Percentiles rank a stretch among this genome's conserved stretches.
These are phyloP conservation scores for Pseudochromis fuscus DNA, from an alignment of 2,797 vertebrate species.

Conservation along the genomic window DNA sequence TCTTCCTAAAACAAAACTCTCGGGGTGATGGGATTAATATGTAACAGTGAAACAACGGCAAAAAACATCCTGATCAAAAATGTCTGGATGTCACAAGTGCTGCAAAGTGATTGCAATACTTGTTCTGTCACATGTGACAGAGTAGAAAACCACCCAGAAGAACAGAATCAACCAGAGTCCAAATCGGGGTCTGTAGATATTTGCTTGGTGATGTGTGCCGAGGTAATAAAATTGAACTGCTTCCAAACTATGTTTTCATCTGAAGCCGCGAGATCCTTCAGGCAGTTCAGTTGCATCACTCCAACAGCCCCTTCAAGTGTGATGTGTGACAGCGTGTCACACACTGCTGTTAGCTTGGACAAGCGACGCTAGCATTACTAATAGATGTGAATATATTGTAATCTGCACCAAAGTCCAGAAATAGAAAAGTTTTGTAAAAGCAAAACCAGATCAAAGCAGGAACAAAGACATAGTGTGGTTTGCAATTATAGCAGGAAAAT, in stretches of 20 bases:
- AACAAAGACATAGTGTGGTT: too few relatives aligned
- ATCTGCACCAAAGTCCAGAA: constrained; percentile 24
- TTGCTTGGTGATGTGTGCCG: background rate
- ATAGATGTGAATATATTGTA: constrained; percentile 34
- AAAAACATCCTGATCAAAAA: too few relatives aligned
- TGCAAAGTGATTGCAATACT: background rate
- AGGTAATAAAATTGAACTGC: constrained; percentile 40
- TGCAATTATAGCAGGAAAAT: too few relatives aligned
- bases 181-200: constrained; percentile 26
- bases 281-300: constrained; percentile 48
- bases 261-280: constrained; percentile 21
- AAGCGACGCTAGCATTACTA: constrained; percentile 39
- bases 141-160: constrained; percentile 18
- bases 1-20: background rate
- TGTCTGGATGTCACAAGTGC: background rate
- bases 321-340: constrained; percentile 35
- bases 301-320: constrained; percentile 17
- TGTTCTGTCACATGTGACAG: too few relatives aligned
- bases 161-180: constrained; percentile 24
- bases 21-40: background rate
- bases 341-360: constrained; percentile 23
- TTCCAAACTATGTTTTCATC: constrained; percentile 43
- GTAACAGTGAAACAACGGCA: background rate
- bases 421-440: too few relatives aligned
- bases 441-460: too few relatives aligned